Percentiles rank a stretch among this genome's conserved stretches.
These are phyloP conservation scores for Alexandromys fortis DNA, from an alignment of 2,113 vertebrate genomes.

Conservation along the genomic window DNA sequence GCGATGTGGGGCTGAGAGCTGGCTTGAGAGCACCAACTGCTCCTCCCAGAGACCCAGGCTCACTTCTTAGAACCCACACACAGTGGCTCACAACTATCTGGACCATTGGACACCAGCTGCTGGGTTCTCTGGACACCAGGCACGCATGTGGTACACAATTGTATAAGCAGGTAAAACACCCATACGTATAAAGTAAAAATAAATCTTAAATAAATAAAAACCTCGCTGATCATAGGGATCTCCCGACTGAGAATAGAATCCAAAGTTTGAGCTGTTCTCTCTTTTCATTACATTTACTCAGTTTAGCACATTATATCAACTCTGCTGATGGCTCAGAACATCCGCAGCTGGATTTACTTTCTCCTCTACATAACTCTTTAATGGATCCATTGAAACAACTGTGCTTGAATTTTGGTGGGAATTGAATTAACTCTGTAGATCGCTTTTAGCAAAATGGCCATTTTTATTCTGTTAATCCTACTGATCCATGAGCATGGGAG, in stretches of 20 bases:
- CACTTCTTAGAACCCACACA: not conserved
- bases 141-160: not conserved
- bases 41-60: not conserved
- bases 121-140: not conserved
- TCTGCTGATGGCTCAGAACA: not conserved
- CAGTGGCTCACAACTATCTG: not conserved
- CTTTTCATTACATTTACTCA: not conserved
- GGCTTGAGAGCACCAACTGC: not conserved
- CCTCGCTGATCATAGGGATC: not conserved
- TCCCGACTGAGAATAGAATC: not conserved
- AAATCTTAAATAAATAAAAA: not conserved
- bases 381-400: not conserved
- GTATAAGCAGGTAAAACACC: not conserved
- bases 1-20: not conserved
- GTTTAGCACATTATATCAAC: not conserved
- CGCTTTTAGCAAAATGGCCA: not conserved
- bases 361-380: not conserved
- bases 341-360: constrained; percentile 14
- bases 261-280: not conserved
- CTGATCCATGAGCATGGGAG: not conserved
- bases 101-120: not conserved
- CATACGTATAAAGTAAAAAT: not conserved
- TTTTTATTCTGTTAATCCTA: not conserved
- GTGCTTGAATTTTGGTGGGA: not conserved
- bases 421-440: not conserved